phyloP scores from a whole-genome alignment of 2,113 vertebrate species.

The Acrocephalus arundinaceus region DNA sequence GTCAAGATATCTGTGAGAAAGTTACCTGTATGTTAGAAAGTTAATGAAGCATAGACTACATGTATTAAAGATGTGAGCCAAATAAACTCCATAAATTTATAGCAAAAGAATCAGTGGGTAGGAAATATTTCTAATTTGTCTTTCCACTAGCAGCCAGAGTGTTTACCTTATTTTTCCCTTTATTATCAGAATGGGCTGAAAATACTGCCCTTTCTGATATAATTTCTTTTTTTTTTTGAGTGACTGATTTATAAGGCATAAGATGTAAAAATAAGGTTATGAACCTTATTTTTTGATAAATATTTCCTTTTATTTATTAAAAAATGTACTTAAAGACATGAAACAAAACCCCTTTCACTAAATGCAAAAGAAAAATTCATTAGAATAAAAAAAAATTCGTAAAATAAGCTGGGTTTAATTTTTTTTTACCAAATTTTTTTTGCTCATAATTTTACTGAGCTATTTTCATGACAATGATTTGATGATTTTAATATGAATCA shows the following conservation, averaged over 20 bases:
- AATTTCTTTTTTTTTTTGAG: background rate
- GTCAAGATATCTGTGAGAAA: background rate
- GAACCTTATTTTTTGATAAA: background rate
- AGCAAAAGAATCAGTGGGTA: background rate
- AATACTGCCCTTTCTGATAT: background rate
- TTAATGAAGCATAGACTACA: background rate
- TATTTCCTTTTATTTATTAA: background rate
- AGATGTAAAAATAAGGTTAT: background rate
- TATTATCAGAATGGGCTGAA: background rate
- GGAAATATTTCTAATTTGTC: background rate
- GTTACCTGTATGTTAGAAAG: background rate
- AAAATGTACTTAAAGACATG: background rate
- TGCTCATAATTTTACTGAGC: background rate
- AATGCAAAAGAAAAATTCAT: background rate
- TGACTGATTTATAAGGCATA: background rate
- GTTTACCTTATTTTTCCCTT: background rate
- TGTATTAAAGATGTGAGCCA: background rate
- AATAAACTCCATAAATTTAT: background rate
- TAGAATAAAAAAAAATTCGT: background rate
- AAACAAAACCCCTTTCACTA: background rate
- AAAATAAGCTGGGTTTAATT: rapidly evolving
- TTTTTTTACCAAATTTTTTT: background rate
- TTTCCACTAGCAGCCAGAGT: background rate
- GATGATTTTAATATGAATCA: background rate
- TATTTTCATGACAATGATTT: background rate